Evolutionary conservation across 2,888 invertebrate species (phyloP).

Genomic region (Stomorhina lunata): DNA sequence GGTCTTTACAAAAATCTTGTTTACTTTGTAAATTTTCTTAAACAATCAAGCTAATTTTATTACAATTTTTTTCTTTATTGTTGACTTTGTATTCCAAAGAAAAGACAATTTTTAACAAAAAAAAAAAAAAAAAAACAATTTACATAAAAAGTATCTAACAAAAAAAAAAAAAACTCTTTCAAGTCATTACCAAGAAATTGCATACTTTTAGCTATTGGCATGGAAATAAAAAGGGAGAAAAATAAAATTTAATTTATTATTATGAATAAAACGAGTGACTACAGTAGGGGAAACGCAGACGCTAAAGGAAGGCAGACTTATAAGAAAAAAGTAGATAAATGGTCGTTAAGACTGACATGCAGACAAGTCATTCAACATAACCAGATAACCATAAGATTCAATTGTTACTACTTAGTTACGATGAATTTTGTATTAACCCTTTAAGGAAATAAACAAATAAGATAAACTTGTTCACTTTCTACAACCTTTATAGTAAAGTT

Average conservation of each 20-base stretch:
- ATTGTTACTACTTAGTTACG: slow-evolving; percentile 30
- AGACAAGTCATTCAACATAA: slow-evolving; percentile 41
- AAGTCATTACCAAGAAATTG: slow-evolving; percentile 54
- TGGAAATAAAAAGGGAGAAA: slow-evolving; percentile 66
- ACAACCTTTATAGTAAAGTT: not conserved
- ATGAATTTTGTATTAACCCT: slow-evolving; percentile 17
- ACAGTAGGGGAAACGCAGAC: slow-evolving; percentile 16
- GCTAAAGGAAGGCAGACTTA: not conserved
- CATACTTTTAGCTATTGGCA: slow-evolving; percentile 69
- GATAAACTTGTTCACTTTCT: not conserved
- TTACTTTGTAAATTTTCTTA: slow-evolving; percentile 31
- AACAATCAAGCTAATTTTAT: slow-evolving; percentile 57
- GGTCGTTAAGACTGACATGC: not conserved
- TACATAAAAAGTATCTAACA: not conserved
- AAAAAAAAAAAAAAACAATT: no score
- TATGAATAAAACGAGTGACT: slow-evolving; percentile 68
- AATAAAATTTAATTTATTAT: slow-evolving; percentile 75
- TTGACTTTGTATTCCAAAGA: slow-evolving; percentile 20
- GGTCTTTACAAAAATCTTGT: not conserved
- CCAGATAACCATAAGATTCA: slow-evolving; percentile 51
- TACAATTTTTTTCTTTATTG: slow-evolving; percentile 16
- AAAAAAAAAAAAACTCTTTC: slow-evolving; percentile 42
- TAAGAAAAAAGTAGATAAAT: slow-evolving; percentile 1
- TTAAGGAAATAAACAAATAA: not conserved
- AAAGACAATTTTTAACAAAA: not conserved